These are phyloP conservation scores for Rhinoraja longicauda DNA, from an alignment of 2,797 vertebrate genomes.

Conservation along the genomic window DNA sequence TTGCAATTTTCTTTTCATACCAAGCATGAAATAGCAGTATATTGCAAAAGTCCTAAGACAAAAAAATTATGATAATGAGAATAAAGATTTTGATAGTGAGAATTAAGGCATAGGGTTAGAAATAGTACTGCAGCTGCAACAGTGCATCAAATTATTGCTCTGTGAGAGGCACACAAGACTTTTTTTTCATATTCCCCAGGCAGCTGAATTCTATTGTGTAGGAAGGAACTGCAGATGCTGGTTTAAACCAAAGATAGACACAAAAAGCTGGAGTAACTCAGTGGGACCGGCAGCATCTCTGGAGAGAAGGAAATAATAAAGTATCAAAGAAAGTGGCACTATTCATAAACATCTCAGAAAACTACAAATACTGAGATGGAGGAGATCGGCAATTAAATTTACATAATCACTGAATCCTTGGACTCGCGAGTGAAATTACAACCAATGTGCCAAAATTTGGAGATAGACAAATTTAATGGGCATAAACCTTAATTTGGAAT, in stretches of 20 bases:
- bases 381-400: neutral
- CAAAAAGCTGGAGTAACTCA: too few species aligned
- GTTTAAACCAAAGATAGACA: too few species aligned
- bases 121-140: too few species aligned
- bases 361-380: neutral
- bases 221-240: too few species aligned
- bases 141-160: too few species aligned
- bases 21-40: neutral
- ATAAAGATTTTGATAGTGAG: neutral
- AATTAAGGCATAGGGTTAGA: neutral
- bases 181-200: too few species aligned
- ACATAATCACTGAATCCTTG: neutral
- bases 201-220: too few species aligned
- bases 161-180: too few species aligned
- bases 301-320: too few species aligned
- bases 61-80: neutral
- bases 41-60: neutral
- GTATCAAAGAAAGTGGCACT: neutral
- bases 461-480: neutral
- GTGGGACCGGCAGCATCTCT: too few species aligned
- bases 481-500: neutral
- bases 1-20: slow-evolving; percentile 53
- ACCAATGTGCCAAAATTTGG: neutral
- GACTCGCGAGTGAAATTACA: neutral
- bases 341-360: neutral